Base-by-base conservation (phyloP, 2,113 vertebrate species). In the Ciconia maguari region DNA sequence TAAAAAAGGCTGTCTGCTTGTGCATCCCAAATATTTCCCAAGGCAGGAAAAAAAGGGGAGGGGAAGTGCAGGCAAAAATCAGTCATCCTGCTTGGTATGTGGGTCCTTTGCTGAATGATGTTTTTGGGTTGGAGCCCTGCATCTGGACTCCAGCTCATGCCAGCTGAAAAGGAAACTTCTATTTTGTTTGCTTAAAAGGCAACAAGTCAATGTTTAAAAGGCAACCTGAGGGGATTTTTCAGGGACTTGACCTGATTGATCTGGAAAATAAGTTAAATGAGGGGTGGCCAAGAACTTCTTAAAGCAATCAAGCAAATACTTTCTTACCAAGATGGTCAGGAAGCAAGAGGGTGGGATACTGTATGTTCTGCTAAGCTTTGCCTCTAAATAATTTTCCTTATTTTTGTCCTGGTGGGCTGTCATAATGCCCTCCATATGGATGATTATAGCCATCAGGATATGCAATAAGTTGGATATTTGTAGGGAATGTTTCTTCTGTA, bases 151-250 rank as follows among this genome's bases (percentile, higher is more conserved):
- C 77, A 94, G 84, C 87, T 97, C 93, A 38, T 97, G 96, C 97
- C 96, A 97, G 92, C 92, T 94, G 94, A 95, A 97, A 96, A 94
- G 92, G 94, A 97, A 97, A 96, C 91, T 94, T 95, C 60, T 96
- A 60, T 94, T 97, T 97, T 95, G 92, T 97, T 97, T 97, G 96
- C 94, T 97, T 97, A 94, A 96, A 97, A 97, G 94, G 93, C 96
- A 97, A 95, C 91, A 89, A 96, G 92, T 93, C 94, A 71, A 89
- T 87, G 72, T 96, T 96, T 96, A 60, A 90, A 92, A 96, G 94
- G 78, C 94, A 95, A 95, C 92, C 95, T 95, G 90, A 94, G 89
- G 90, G 92, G 80, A 97, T 94, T 96, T 96, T 97, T 96, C 81
- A 86, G 96, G 93, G 96, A 79, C 81, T 95, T 96, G 96, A 96